These are phyloP conservation scores for Diachasmimorpha longicaudata DNA, from an alignment of 1,140 invertebrate species.

Conservation along the genomic window DNA sequence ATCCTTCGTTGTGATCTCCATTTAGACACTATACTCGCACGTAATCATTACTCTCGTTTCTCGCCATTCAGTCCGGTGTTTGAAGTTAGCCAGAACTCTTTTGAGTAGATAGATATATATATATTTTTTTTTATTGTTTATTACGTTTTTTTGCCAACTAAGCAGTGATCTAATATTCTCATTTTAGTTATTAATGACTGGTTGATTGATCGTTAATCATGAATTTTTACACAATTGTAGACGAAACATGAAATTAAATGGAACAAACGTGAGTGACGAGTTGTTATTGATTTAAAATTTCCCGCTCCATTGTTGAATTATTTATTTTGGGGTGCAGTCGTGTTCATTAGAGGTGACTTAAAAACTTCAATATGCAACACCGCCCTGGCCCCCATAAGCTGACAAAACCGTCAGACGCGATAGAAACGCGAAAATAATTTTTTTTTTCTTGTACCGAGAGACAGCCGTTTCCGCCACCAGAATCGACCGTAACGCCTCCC, in stretches of 20 bases:
- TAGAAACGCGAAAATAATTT: too few species aligned
- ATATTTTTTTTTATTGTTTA: not conserved
- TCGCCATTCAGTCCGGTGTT: constrained; percentile 68
- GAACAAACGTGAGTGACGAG: not conserved
- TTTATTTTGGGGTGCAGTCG: too few species aligned
- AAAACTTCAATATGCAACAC: too few species aligned
- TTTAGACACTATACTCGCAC: constrained; percentile 63
- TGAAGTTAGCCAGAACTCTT: constrained; percentile 58
- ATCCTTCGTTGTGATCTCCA: constrained; percentile 83
- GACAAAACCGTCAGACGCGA: too few species aligned
- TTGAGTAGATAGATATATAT: constrained; percentile 27
- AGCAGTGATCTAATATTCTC: not conserved
- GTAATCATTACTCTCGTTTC: constrained; percentile 67
- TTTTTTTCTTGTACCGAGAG: too few species aligned
- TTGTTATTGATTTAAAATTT: not conserved
- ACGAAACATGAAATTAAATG: not conserved
- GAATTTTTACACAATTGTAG: not conserved
- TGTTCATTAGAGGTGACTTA: too few species aligned
- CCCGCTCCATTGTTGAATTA: not conserved
- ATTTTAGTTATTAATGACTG: not conserved
- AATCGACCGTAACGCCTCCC: too few species aligned
- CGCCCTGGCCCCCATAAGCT: too few species aligned
- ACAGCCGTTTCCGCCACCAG: too few species aligned
- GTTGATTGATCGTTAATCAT: not conserved
- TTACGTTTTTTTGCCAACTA: not conserved